A percentile compares a stretch with the other conserved stretches of the same genome.
phyloP scores from a whole-genome alignment of 2,888 invertebrate species.

The Caenorhabditis doughertyi region DNA sequence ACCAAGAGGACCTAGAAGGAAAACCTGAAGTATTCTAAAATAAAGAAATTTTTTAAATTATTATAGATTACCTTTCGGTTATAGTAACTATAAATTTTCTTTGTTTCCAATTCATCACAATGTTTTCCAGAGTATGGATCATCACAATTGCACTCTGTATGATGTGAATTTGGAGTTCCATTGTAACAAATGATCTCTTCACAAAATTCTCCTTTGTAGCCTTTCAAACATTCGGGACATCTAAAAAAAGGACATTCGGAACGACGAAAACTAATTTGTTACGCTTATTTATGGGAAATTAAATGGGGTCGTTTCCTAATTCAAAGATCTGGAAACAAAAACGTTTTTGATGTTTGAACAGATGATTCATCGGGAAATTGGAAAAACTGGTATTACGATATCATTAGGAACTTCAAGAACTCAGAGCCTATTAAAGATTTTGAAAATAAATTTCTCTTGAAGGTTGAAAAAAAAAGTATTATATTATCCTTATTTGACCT shows the following conservation, averaged over 20 bases:
- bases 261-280: neutral
- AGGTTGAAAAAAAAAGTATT: too few species aligned
- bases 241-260: conserved; percentile 40
- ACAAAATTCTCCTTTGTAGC: conserved; percentile 75
- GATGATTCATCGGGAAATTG: neutral
- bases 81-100: conserved; percentile 68
- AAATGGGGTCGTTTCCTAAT: neutral
- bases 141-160: conserved; percentile 66
- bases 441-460: too few species aligned
- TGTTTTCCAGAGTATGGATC: conserved; percentile 69
- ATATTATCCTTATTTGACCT: too few species aligned
- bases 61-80: conserved; percentile 61
- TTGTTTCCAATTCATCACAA: conserved; percentile 66
- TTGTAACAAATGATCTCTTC: conserved; percentile 76
- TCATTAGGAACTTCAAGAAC: too few species aligned
- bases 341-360: neutral
- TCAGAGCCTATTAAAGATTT: too few species aligned
- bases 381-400: neutral
- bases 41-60: neutral
- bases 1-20: conserved; percentile 80
- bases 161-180: conserved; percentile 64
- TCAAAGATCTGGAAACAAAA: neutral
- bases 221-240: conserved; percentile 72
- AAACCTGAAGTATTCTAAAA: conserved; percentile 68
- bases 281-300: neutral